Percentiles rank a stretch among this genome's conserved stretches.
phyloP scores from a whole-genome alignment of 2,113 vertebrate genomes.

The Setophaga petechia region DNA sequence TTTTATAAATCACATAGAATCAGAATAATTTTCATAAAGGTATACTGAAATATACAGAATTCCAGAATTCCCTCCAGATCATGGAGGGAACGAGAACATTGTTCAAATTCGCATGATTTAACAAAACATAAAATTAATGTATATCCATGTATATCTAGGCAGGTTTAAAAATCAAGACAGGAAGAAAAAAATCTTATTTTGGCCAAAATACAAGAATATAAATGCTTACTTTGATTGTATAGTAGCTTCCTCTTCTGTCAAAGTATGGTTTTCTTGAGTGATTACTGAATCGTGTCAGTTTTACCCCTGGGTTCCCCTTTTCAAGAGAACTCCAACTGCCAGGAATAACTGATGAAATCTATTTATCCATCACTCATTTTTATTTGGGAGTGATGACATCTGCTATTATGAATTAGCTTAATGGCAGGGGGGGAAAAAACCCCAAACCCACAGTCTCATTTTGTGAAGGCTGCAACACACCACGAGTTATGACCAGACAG shows the following conservation, averaged over 20 bases:
- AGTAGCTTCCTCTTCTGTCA: slow-evolving; percentile 56
- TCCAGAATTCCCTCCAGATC: not conserved
- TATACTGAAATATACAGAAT: not conserved
- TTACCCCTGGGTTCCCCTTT: slow-evolving; percentile 45
- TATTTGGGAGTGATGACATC: slow-evolving; percentile 65
- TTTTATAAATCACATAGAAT: not conserved
- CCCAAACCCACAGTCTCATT: slow-evolving; percentile 24
- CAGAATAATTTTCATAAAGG: not conserved
- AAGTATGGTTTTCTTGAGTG: slow-evolving; percentile 51
- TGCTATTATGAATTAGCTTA: slow-evolving; percentile 64
- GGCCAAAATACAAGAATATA: slow-evolving; percentile 25
- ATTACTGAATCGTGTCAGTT: slow-evolving; percentile 53
- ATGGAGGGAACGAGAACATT: not conserved
- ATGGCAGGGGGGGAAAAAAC: not conserved
- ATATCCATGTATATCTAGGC: not conserved
- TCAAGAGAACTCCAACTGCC: slow-evolving; percentile 48
- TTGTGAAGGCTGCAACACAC: slow-evolving; percentile 28
- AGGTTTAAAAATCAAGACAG: not conserved
- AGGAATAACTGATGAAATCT: slow-evolving; percentile 58
- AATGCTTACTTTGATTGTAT: slow-evolving; percentile 68
- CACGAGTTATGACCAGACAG: not conserved
- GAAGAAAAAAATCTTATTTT: slow-evolving; percentile 14
- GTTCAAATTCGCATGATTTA: not conserved
- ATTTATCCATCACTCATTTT: slow-evolving; percentile 59
- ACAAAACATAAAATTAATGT: not conserved